Evolutionary conservation across 1,140 invertebrate genomes (phyloP).

Genomic region (Bombus cullumanus): DNA sequence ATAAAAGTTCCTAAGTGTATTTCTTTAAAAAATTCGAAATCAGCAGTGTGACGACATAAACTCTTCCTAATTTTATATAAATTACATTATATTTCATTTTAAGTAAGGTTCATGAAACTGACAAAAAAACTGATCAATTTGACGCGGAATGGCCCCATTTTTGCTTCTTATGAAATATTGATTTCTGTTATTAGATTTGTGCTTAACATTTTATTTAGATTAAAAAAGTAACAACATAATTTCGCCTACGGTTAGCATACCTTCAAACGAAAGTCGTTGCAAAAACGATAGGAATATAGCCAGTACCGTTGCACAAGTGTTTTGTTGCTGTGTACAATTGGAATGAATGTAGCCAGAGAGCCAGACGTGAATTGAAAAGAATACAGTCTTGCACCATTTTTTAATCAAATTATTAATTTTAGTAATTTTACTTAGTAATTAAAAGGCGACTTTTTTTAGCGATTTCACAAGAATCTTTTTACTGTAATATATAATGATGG

Average conservation of each 20-base stretch:
- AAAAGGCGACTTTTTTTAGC: background rate
- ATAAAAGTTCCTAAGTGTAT: too few species aligned
- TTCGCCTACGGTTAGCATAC: slow-evolving; percentile 6
- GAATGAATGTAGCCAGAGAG: background rate
- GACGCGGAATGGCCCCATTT: too few species aligned
- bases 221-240: background rate
- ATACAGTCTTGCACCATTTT: background rate
- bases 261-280: slow-evolving; percentile 20
- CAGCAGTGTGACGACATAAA: too few species aligned
- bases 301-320: slow-evolving; percentile 11
- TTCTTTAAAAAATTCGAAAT: too few species aligned
- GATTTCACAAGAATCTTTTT: too few species aligned
- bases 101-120: too few species aligned
- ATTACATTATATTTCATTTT: too few species aligned
- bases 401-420: background rate
- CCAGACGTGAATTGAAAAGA: background rate
- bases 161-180: background rate
- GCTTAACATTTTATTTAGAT: background rate
- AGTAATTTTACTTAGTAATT: too few species aligned
- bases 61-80: too few species aligned
- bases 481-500: too few species aligned
- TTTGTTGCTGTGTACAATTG: background rate
- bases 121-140: too few species aligned
- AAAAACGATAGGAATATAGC: slow-evolving; percentile 31
- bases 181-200: background rate